phyloP scores from a whole-genome alignment of 2,113 vertebrate genomes.

The Chaetodon trifascialis region DNA sequence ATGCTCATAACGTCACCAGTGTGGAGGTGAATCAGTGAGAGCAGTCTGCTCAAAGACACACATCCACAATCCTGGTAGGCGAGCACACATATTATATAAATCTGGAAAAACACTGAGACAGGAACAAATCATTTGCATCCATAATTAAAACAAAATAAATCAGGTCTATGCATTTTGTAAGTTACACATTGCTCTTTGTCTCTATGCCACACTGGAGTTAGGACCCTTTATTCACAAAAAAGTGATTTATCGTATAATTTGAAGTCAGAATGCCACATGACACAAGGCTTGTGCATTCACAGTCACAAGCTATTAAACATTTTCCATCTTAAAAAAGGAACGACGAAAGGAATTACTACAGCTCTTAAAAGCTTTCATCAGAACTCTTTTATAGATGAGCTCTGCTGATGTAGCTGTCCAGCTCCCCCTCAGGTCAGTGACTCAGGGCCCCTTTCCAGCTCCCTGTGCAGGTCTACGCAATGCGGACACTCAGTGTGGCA shows the following conservation, averaged over 20 bases:
- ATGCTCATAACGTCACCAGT: not conserved
- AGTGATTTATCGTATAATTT: not conserved
- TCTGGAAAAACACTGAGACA: no score
- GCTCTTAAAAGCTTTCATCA: conserved; percentile 63
- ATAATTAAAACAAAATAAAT: not conserved
- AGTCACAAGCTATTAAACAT: not conserved
- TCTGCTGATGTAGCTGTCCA: conserved; percentile 67
- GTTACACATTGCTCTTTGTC: not conserved
- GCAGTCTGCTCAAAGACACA: no score
- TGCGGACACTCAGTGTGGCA: conserved; percentile 74
- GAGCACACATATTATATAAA: no score
- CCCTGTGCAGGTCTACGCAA: conserved; percentile 63
- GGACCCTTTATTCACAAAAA: not conserved
- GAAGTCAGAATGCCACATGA: not conserved
- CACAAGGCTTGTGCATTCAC: not conserved
- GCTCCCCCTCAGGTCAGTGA: conserved; percentile 61
- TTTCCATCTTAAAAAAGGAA: conserved; percentile 23
- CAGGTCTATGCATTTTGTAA: not conserved
- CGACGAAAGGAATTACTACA: conserved; percentile 44
- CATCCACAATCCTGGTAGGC: no score
- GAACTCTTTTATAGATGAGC: conserved; percentile 64
- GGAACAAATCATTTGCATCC: not conserved
- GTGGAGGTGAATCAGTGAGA: not conserved
- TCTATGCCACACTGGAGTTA: not conserved
- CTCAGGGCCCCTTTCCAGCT: conserved; percentile 67